A percentile compares a stretch with the other conserved stretches of the same genome.
Conservation (phyloP, 2,113 vertebrate species). For the Channa argus region DNA sequence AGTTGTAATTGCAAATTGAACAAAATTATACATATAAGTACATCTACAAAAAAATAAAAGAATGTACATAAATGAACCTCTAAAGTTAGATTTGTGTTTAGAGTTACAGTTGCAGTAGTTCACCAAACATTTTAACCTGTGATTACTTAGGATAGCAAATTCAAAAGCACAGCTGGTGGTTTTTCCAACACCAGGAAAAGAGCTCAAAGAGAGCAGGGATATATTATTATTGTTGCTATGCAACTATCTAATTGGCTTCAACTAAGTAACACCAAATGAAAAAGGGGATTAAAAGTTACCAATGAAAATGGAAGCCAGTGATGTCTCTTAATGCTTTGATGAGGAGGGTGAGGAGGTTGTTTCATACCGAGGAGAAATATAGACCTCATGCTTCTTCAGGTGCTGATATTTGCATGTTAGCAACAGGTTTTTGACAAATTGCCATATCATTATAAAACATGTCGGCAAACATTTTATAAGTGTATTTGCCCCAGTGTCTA, state of each 20-base stretch:
- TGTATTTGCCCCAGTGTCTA: too few species aligned
- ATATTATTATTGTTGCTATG: conserved; percentile 27
- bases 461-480: neutral
- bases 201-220: conserved; percentile 10
- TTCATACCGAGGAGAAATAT: neutral
- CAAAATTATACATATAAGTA: neutral
- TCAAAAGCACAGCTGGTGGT: conserved; percentile 25
- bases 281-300: conserved; percentile 7
- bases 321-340: conserved; percentile 14
- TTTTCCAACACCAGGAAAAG: conserved; percentile 22
- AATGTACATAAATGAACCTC: too few species aligned
- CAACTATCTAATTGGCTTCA: conserved; percentile 35
- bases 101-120: neutral
- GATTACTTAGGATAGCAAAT: neutral
- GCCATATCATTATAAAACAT: neutral
- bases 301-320: neutral
- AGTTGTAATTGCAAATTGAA: neutral
- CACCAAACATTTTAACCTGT: neutral
- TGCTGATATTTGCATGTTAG: neutral
- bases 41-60: neutral
- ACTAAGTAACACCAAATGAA: conserved; percentile 17
- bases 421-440: too few species aligned
- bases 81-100: too few species aligned
- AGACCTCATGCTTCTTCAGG: neutral
- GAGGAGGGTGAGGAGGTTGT: neutral